Percentiles rank a stretch among this genome's conserved stretches.
Evolutionary conservation across 2,888 invertebrate genomes (phyloP).

Genomic region (Dynastes hyllus): DNA sequence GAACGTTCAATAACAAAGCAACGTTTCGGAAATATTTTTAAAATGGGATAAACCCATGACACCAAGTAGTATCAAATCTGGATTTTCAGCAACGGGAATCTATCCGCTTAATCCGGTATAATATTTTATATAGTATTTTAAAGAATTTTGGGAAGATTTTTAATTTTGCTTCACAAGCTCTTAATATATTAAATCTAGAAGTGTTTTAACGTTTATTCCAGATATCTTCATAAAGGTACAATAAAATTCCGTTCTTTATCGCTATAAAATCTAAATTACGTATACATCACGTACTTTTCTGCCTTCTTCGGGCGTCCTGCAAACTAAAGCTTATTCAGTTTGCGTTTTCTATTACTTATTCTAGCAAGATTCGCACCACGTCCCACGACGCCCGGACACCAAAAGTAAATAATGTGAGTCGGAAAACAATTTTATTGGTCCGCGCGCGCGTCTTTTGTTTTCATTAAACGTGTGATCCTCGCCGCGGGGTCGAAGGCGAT

Average conservation of each 20-base stretch:
- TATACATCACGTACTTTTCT: too few relatives aligned
- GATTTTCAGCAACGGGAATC: conserved; percentile 55
- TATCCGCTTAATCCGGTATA: conserved; percentile 55
- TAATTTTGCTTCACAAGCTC: too few relatives aligned
- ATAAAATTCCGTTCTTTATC: too few relatives aligned
- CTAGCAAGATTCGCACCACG: conserved; percentile 1
- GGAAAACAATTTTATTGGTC: conserved; percentile 56
- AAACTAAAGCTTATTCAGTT: conserved; percentile 27
- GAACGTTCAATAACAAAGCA: conserved; percentile 60
- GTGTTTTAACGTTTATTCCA: too few relatives aligned
- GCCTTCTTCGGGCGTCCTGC: background rate
- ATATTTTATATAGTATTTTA: too few relatives aligned
- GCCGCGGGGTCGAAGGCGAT: conserved; percentile 24
- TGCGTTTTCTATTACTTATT: conserved; percentile 28
- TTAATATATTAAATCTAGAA: too few relatives aligned
- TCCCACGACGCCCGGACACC: background rate
- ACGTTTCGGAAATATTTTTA: conserved; percentile 58
- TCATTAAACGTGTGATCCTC: conserved; percentile 57
- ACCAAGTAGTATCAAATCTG: conserved; percentile 58
- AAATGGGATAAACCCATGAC: conserved; percentile 56
- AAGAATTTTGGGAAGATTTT: too few relatives aligned
- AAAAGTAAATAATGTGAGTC: conserved; percentile 26
- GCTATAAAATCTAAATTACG: too few relatives aligned
- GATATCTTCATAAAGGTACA: too few relatives aligned
- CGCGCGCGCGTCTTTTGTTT: conserved; percentile 57